A percentile compares a stretch with the other conserved stretches of the same genome.
Conservation (phyloP, 2,797 vertebrate genomes). For the Ceryle rudis region DNA sequence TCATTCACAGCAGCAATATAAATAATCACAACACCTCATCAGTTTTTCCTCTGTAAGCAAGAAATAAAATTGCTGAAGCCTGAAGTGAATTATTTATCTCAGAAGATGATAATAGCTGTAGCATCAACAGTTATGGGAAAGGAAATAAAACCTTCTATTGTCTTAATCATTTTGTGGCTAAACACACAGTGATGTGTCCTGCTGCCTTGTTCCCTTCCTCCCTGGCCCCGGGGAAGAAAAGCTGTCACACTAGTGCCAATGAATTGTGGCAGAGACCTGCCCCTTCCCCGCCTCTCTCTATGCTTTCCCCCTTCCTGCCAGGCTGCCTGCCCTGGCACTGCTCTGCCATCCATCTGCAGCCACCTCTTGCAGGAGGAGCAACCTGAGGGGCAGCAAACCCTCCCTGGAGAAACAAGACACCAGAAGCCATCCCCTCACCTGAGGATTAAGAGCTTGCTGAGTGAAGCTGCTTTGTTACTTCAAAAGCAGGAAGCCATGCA, state of each 20-base stretch:
- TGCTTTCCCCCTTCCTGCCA: accelerated
- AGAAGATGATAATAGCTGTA: not conserved
- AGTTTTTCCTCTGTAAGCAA: not conserved
- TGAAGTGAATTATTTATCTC: slow-evolving; percentile 13
- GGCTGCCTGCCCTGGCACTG: not conserved
- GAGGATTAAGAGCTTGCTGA: not conserved
- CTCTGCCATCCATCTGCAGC: not conserved
- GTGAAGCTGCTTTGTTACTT: not conserved
- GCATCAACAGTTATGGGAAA: not conserved
- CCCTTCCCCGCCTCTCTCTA: accelerated
- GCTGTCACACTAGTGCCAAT: not conserved
- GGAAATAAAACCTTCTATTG: not conserved
- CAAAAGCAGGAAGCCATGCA: not conserved
- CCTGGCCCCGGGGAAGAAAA: not conserved
- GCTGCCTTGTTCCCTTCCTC: not conserved
- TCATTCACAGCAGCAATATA: not conserved
- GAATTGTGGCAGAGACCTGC: not conserved
- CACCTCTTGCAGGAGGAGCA: not conserved
- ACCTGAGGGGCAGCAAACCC: not conserved
- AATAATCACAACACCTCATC: not conserved
- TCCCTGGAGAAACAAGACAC: not conserved
- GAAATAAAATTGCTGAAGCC: slow-evolving; percentile 6
- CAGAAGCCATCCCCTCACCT: not conserved
- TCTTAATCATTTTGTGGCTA: not conserved
- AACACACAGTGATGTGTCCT: not conserved